A percentile compares a stretch with the other conserved stretches of the same genome.
These are phyloP conservation scores for Intellagama lesueurii DNA, from an alignment of 2,797 vertebrate genomes.

Conservation along the genomic window DNA sequence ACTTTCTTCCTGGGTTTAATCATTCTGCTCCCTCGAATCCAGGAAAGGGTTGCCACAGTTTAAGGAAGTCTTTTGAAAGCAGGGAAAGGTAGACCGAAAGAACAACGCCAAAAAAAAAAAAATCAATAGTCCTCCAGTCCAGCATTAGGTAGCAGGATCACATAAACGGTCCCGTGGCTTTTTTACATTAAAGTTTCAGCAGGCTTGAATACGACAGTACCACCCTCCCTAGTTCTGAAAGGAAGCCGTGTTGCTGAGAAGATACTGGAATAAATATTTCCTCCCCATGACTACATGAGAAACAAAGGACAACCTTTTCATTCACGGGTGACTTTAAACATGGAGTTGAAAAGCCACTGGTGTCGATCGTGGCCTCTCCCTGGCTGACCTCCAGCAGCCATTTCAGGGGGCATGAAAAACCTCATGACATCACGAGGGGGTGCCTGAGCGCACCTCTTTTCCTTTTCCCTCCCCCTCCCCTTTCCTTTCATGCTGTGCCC, in stretches of 20 bases:
- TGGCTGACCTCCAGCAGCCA: too few species aligned
- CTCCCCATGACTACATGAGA: not conserved
- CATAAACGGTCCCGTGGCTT: conserved; percentile 69
- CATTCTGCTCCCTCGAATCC: not conserved
- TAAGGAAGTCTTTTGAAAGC: conserved; percentile 31
- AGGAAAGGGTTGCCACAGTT: not conserved
- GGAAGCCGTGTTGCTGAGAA: conserved; percentile 6
- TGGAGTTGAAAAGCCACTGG: too few species aligned
- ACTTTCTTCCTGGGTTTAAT: not conserved
- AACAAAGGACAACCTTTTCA: conserved; percentile 23
- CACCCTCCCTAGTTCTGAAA: conserved; percentile 14
- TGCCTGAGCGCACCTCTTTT: too few species aligned
- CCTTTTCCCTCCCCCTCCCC: too few species aligned
- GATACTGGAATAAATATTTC: not conserved
- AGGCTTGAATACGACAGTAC: conserved; percentile 65
- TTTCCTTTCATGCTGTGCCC: too few species aligned
- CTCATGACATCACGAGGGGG: too few species aligned
- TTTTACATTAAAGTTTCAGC: conserved; percentile 81
- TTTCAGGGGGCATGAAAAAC: too few species aligned
- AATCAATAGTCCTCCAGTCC: conserved; percentile 75
- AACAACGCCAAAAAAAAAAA: conserved; percentile 49
- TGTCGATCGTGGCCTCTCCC: too few species aligned
- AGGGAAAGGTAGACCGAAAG: conserved; percentile 56
- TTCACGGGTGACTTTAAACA: conserved; percentile 7
- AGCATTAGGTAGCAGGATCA: conserved; percentile 74